Evolutionary conservation across 2,113 vertebrate genomes (phyloP).

Genomic region (Sapayoa aenigma): DNA sequence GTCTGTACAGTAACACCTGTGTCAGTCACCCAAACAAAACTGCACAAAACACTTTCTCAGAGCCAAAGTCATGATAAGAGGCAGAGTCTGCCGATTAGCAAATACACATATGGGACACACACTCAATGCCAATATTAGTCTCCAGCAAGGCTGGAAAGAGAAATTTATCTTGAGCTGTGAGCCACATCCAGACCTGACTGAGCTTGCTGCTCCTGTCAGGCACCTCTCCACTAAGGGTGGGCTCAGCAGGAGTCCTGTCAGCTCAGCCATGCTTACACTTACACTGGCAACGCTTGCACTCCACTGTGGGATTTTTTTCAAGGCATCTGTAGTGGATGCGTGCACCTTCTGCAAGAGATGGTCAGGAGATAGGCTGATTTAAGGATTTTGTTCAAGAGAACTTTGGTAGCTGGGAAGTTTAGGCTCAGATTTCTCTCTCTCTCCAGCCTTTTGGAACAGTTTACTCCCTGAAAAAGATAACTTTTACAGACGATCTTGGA

Average conservation of each 20-base stretch:
- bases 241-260: rapidly evolving
- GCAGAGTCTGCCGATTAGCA: background rate
- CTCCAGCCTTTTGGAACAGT: no score
- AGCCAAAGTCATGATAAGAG: background rate
- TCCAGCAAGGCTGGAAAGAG: rapidly evolving
- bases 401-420: no score
- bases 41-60: background rate
- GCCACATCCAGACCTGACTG: rapidly evolving
- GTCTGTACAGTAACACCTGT: background rate
- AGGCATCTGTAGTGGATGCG: background rate
- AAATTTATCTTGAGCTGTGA: background rate
- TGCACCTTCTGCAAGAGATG: no score
- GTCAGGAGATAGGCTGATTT: no score
- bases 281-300: rapidly evolving
- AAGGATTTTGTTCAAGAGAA: no score
- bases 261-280: background rate
- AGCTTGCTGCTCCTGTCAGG: rapidly evolving
- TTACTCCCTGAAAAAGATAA: no score
- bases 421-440: no score
- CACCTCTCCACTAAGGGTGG: background rate
- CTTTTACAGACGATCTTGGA: no score
- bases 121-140: rapidly evolving
- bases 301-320: rapidly evolving
- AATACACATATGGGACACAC: background rate
- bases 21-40: background rate